These are phyloP conservation scores for Belonocnema kinseyi DNA, from an alignment of 1,140 invertebrate genomes.

Conservation along the genomic window DNA sequence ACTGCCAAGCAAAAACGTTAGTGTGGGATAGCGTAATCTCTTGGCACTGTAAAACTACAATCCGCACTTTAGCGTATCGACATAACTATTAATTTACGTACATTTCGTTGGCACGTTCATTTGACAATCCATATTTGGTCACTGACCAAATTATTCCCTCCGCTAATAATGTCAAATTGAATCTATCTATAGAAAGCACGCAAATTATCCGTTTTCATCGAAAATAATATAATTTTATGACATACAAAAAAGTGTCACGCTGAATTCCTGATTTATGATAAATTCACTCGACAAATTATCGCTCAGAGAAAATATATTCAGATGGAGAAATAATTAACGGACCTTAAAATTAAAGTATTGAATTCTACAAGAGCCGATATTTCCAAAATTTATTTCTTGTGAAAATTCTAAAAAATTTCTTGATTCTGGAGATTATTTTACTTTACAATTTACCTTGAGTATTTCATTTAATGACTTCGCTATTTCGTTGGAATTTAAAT, in stretches of 20 bases:
- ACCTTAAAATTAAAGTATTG: too few relatives aligned
- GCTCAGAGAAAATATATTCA: too few relatives aligned
- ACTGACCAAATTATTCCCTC: slow-evolving; percentile 50
- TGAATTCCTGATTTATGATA: too few relatives aligned
- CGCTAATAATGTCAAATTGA: background rate
- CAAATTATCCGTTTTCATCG: too few relatives aligned
- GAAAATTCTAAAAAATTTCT: background rate
- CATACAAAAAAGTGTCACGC: too few relatives aligned
- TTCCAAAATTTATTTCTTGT: background rate
- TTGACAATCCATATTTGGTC: slow-evolving; percentile 56
- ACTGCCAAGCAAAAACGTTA: background rate
- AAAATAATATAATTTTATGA: too few relatives aligned
- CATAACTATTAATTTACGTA: slow-evolving; percentile 55
- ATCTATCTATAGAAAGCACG: too few relatives aligned
- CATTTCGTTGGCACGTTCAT: slow-evolving; percentile 56
- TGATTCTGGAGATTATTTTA: background rate
- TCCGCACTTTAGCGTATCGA: slow-evolving; percentile 52
- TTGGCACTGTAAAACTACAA: slow-evolving; percentile 53
- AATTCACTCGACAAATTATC: too few relatives aligned
- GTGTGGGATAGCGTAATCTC: slow-evolving; percentile 44
- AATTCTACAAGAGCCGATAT: background rate
- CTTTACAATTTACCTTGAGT: background rate
- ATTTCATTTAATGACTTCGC: background rate
- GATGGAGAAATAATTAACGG: too few relatives aligned
- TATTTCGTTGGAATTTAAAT: background rate